A percentile compares a stretch with the other conserved stretches of the same genome.
phyloP scores from a whole-genome alignment of 2,888 invertebrate species.

The Luffia ferchaultella region DNA sequence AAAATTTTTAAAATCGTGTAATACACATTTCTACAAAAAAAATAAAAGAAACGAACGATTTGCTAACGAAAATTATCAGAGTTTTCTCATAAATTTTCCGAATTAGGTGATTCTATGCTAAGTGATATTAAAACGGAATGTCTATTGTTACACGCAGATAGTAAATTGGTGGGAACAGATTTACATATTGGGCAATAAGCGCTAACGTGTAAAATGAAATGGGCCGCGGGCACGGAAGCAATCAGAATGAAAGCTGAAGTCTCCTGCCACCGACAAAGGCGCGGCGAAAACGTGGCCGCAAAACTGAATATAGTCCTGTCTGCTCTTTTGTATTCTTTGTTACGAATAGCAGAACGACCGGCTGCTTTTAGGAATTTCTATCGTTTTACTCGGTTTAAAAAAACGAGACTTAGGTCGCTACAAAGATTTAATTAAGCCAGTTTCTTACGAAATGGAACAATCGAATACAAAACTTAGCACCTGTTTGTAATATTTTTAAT shows the following conservation, averaged over 20 bases:
- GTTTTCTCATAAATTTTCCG: background rate
- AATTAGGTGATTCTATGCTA: background rate
- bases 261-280: conserved; percentile 13
- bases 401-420: too few species aligned
- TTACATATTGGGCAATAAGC: background rate
- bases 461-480: too few species aligned
- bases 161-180: background rate
- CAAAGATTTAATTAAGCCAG: too few species aligned
- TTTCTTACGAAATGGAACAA: too few species aligned
- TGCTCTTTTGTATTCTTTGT: conserved; percentile 6
- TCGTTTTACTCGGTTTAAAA: too few species aligned
- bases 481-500: too few species aligned
- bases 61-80: too few species aligned
- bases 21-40: too few species aligned
- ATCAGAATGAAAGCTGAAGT: conserved; percentile 23
- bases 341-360: conserved; percentile 19
- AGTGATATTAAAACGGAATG: background rate
- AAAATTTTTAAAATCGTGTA: too few species aligned
- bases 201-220: conserved; percentile 5
- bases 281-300: conserved; percentile 10
- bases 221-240: conserved; percentile 24
- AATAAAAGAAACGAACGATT: too few species aligned
- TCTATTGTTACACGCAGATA: background rate
- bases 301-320: background rate
- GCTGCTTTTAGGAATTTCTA: too few species aligned